These are phyloP conservation scores for Hoplias malabaricus DNA, from an alignment of 2,113 vertebrate species.

Conservation along the genomic window DNA sequence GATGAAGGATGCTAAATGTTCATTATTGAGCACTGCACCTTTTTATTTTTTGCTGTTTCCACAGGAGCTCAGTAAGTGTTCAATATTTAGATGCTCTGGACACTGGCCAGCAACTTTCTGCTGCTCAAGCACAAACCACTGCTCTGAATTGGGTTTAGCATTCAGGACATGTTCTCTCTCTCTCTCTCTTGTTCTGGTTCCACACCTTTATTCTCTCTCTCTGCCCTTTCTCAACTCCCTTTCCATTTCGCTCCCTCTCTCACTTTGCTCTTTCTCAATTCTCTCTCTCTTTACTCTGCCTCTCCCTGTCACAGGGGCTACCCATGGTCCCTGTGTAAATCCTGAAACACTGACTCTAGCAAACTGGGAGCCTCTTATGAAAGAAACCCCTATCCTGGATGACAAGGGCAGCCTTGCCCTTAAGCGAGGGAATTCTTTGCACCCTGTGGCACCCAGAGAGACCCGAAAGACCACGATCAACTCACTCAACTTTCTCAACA, in stretches of 20 bases:
- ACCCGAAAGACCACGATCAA: too few species aligned
- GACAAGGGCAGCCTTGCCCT: too few species aligned
- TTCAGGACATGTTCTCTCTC: background rate
- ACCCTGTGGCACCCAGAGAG: too few species aligned
- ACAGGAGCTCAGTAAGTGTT: slow-evolving; percentile 1
- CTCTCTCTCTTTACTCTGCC: too few species aligned
- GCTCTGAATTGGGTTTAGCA: slow-evolving; percentile 11
- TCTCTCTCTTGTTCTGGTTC: background rate
- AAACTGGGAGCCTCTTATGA: too few species aligned
- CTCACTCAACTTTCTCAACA: too few species aligned
- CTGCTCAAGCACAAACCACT: slow-evolving; percentile 5
- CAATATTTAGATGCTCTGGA: background rate
- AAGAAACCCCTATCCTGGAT: too few species aligned
- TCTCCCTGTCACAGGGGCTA: too few species aligned
- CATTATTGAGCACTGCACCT: slow-evolving; percentile 27
- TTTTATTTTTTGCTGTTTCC: background rate
- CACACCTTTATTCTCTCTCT: background rate
- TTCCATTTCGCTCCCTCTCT: background rate
- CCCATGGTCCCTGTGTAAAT: too few species aligned
- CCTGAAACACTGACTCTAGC: too few species aligned
- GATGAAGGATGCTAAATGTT: slow-evolving; percentile 17
- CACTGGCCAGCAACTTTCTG: slow-evolving; percentile 24
- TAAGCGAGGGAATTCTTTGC: too few species aligned
- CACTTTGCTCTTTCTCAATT: too few species aligned
- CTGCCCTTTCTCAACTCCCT: background rate